Evolutionary conservation across 2,888 invertebrate genomes (phyloP).

Genomic region (Chloroclystis v-ata): DNA sequence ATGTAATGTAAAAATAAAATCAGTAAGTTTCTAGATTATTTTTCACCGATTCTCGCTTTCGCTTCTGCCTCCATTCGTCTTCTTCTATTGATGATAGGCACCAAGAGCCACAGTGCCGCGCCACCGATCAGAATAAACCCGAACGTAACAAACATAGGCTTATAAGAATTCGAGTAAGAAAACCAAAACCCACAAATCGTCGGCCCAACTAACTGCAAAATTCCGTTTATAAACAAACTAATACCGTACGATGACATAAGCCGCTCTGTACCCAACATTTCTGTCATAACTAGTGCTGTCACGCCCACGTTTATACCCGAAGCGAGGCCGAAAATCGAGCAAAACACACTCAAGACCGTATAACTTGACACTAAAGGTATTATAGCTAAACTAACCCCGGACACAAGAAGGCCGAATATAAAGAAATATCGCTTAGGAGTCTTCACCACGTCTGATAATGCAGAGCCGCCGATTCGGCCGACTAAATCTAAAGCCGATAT

Average conservation of each 20-base stretch:
- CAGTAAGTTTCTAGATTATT: slow-evolving; percentile 28
- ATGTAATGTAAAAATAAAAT: no score
- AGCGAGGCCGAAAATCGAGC: slow-evolving; percentile 87
- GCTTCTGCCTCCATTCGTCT: slow-evolving; percentile 40
- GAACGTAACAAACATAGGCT: slow-evolving; percentile 84
- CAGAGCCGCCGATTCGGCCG: slow-evolving; percentile 91
- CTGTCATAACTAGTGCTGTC: slow-evolving; percentile 92
- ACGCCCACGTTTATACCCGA: slow-evolving; percentile 92
- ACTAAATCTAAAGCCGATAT: slow-evolving; percentile 89
- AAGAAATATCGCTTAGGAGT: slow-evolving; percentile 91
- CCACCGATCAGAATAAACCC: slow-evolving; percentile 86
- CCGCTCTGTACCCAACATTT: slow-evolving; percentile 90
- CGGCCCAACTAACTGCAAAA: slow-evolving; percentile 88
- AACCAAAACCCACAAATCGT: slow-evolving; percentile 88
- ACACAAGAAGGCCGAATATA: slow-evolving; percentile 86
- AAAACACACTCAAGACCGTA: slow-evolving; percentile 81
- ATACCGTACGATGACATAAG: slow-evolving; percentile 92
- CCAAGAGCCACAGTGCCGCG: slow-evolving; percentile 84
- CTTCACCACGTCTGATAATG: slow-evolving; percentile 85
- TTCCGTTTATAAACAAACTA: slow-evolving; percentile 89
- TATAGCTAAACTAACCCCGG: slow-evolving; percentile 85
- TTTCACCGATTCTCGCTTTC: slow-evolving; percentile 21
- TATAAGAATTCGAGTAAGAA: slow-evolving; percentile 81
- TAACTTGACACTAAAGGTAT: slow-evolving; percentile 84
- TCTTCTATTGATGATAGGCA: slow-evolving; percentile 81